Base-by-base conservation (phyloP, 2,797 vertebrate species). In the Argentina silus region DNA sequence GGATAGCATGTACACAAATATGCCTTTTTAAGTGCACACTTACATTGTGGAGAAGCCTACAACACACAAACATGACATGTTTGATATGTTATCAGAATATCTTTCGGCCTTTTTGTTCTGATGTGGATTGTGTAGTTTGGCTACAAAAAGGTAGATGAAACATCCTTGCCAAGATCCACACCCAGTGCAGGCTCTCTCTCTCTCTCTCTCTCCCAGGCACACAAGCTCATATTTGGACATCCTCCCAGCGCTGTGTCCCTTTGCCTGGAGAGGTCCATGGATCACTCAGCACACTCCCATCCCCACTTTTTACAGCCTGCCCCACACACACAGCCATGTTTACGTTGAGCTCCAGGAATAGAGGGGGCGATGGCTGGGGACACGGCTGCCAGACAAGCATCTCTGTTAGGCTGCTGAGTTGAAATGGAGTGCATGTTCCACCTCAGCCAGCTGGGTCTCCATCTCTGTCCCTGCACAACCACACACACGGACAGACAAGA, bases 311-410 rank as follows among this genome's bases (percentile, higher is more conserved):
- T 73, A 78, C 62, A 81, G 19, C 44, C 69, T 21, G 61, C 17
- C 23, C 7, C 67, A 65, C 78, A 71, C 59, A 55, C 27, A 78
- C 62, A 77, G 27, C 67, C 27, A 7, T 80, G 81, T 82, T 84
- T 83, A 78, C 67, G 68, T 65, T 72, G 19, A 72, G 19, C 51
- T 82, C 78, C 74, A 78, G 72, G 75, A 84, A 79, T 70, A 72
- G 76, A 61, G 45, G 50, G 66, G 63, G 48, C 67, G 10, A 67
- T 23, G 45, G 67, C 55, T 42, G 56, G 19, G 50, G 60, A 50
- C 23, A 19, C 9, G 59, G 21, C 14, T 50, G 67, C 67, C 47
- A 72, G 59, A 70, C 70, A 55, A 51, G 42, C 77, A 70, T 69
- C 57, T 53, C 51, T 7, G 15, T 51, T 44, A 15, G n/a, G 48